phyloP scores from a whole-genome alignment of 2,113 vertebrate genomes.

The Micronycteris hirsuta region DNA sequence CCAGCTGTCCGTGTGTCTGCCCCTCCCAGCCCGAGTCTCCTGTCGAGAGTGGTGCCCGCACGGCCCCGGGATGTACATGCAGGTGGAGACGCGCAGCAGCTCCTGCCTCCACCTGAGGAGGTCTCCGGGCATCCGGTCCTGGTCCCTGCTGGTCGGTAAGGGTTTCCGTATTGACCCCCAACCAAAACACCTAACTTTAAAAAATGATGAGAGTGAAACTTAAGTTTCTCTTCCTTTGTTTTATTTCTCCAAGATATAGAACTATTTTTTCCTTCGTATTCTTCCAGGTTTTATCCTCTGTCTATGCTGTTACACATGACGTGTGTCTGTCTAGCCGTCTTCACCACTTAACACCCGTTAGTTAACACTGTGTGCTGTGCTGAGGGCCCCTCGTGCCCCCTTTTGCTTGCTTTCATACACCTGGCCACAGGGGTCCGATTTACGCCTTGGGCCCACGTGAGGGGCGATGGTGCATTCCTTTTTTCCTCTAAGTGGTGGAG shows the following conservation, averaged over 20 bases:
- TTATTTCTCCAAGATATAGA: not conserved
- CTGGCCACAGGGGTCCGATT: not conserved
- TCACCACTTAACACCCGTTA: too few relatives aligned
- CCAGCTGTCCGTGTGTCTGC: not conserved
- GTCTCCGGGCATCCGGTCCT: constrained; percentile 93
- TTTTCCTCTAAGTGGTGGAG: not conserved
- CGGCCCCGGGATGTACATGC: constrained; percentile 90
- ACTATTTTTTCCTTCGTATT: not conserved
- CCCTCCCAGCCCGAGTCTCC: not conserved
- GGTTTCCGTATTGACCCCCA: not conserved
- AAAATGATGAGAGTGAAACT: not conserved
- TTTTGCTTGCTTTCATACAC: not conserved
- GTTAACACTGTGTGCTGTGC: not conserved
- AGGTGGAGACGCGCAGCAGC: constrained; percentile 83
- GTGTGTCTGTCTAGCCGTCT: too few relatives aligned
- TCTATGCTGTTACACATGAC: not conserved
- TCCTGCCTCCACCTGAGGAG: constrained; percentile 89
- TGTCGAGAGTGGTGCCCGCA: not conserved
- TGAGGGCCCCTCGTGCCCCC: not conserved
- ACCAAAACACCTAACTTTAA: not conserved
- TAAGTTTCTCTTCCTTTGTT: not conserved
- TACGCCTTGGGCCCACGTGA: not conserved
- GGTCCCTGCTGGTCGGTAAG: constrained; percentile 95
- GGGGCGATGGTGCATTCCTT: not conserved
- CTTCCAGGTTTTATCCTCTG: accelerated